Conservation (phyloP, 1,140 invertebrate species). For the Drosophila punjabiensis region DNA sequence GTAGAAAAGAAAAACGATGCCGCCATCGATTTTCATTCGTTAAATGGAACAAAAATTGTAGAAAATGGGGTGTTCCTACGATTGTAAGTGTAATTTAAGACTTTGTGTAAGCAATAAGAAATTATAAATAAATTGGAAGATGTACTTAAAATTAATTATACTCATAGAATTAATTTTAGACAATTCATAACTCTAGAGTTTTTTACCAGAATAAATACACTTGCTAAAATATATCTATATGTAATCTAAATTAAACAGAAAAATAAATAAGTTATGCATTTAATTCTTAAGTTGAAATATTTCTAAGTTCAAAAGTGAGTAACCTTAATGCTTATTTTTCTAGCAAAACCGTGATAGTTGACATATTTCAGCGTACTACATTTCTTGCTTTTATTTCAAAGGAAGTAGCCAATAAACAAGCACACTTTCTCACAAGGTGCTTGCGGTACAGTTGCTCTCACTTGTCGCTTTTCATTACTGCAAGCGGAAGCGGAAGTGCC, state of each 20-base stretch:
- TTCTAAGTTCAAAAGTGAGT: background rate
- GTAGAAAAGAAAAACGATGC: slow-evolving; percentile 27
- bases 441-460: slow-evolving; percentile 3
- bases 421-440: slow-evolving; percentile 2
- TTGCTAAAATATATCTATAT: background rate
- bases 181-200: background rate
- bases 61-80: background rate
- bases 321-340: background rate
- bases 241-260: background rate
- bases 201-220: background rate
- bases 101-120: background rate
- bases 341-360: background rate
- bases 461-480: slow-evolving; percentile 2
- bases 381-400: background rate
- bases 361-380: slow-evolving; percentile 1
- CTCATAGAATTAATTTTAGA: background rate
- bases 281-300: background rate
- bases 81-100: background rate
- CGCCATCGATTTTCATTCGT: slow-evolving; percentile 71
- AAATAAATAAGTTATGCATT: too few relatives aligned
- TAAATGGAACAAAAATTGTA: slow-evolving; percentile 2
- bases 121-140: background rate
- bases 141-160: background rate
- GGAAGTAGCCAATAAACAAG: slow-evolving; percentile 13
- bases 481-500: background rate